Evolutionary conservation across 1,140 invertebrate genomes (phyloP).

Genomic region (Teleogryllus occipitalis): DNA sequence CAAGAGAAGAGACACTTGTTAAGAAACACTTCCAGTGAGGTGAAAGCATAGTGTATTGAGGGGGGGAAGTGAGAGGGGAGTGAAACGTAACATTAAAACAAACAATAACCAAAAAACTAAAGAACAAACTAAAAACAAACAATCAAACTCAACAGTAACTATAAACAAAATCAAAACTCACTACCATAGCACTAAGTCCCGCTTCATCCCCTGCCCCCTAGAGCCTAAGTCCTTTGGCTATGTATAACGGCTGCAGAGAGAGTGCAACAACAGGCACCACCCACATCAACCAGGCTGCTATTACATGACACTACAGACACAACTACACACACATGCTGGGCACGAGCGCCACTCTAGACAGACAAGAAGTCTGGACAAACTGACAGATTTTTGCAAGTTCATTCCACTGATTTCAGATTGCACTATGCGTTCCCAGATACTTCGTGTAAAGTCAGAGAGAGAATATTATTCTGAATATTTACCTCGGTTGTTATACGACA

Average conservation of each 20-base stretch:
- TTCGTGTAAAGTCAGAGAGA: constrained; percentile 4
- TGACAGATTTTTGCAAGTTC: neutral
- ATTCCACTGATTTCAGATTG: neutral
- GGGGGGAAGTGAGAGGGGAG: neutral
- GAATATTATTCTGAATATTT: constrained; percentile 6
- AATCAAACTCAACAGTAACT: neutral
- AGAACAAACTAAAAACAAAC: neutral
- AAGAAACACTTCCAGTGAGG: neutral
- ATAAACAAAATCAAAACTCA: neutral
- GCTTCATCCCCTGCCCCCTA: neutral
- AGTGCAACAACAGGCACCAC: neutral
- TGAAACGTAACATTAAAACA: neutral
- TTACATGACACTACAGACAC: neutral
- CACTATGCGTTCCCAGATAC: neutral
- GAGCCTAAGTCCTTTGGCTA: neutral
- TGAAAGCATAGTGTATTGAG: neutral
- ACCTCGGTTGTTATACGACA: constrained; percentile 3
- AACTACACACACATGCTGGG: constrained; percentile 3
- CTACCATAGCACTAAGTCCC: neutral
- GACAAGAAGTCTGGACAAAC: neutral
- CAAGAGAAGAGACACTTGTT: neutral
- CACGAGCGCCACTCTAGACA: neutral
- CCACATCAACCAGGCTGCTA: neutral
- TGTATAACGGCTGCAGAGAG: neutral
- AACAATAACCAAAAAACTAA: neutral